Evolutionary conservation across 2,797 vertebrate species (phyloP), one percentile per base, ranked within the genome.

Genomic region (Scomberomorus guttatus): DNA sequence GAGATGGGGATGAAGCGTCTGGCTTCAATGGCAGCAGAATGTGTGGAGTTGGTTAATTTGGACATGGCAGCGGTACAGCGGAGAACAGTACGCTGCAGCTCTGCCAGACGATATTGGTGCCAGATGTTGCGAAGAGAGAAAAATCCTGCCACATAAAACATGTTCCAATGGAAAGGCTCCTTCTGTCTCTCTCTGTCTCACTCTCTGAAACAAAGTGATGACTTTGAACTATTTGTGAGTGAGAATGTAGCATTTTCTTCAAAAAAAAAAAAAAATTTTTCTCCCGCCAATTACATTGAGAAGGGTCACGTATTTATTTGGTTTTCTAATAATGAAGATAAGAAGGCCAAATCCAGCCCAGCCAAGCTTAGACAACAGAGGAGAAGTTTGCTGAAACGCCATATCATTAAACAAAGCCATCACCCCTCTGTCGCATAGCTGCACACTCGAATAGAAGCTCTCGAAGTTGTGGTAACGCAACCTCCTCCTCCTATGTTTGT

Each of bases 61-160:
- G 82, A 86, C 91, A 91, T 96, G 96, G 96, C 96, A 95, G 89
- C 25, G 80, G 87, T 95, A 96, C 96, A 96, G 79, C 94, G 82
- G 76, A 93, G 95, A 93, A 94, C 93, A 93, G 92, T 95, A 93
- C 84, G 76, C 85, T 78, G 73, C 75, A 25, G 91, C 90, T 80
- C 85, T 92, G 95, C 93, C 93, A 92, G 94, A 91, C 73, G 57
- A 92, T 92, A 93, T 96, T 94, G 94, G 95, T 96, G 96, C 97
- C 97, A 97, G 96, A 97, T 96, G 96, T 95, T 94, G 94, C 77
- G 82, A 82, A 87, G 88, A 94, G 93, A 91, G 89, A 93, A 86
- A 88, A 93, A 87, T 90, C 88, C 93, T 95, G 94, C 96, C 95
- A 93, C 94, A 95, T 93, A 93, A 94, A 97, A 95, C 90, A 86